Evolutionary conservation across 2,888 invertebrate species (phyloP).

Genomic region (Desoria tigrina): DNA sequence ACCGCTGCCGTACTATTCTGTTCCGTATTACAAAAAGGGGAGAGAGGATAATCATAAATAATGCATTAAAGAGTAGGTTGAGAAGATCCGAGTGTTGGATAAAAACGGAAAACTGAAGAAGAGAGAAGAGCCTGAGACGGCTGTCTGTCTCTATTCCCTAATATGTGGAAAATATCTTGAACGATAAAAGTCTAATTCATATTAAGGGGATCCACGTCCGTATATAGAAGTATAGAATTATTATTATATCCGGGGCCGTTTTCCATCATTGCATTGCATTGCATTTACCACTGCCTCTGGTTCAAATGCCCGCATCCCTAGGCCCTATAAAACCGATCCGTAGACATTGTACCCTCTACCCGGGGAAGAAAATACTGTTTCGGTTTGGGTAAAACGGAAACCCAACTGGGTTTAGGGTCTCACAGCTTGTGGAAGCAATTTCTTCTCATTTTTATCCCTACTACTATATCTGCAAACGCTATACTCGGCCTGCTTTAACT

Average conservation of each 20-base stretch:
- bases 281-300: background rate
- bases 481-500: background rate
- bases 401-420: slow-evolving; percentile 16
- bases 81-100: slow-evolving; percentile 5
- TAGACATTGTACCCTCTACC: background rate
- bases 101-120: background rate
- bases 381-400: slow-evolving; percentile 10
- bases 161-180: slow-evolving; percentile 22
- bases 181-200: slow-evolving; percentile 28
- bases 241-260: too few relatives aligned
- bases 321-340: too few relatives aligned
- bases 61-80: slow-evolving; percentile 23
- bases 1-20: too few relatives aligned
- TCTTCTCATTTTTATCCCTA: slow-evolving; percentile 15
- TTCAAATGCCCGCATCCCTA: background rate
- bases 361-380: background rate
- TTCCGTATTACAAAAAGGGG: background rate
- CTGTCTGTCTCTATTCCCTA: slow-evolving; percentile 16
- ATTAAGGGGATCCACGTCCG: slow-evolving; percentile 11
- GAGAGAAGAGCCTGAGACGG: slow-evolving; percentile 11
- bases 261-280: slow-evolving; percentile 11
- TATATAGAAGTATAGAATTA: background rate
- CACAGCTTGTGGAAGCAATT: slow-evolving; percentile 18
- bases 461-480: background rate
- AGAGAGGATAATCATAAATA: slow-evolving; percentile 24